Evolutionary conservation across 2,113 vertebrate species (phyloP), one percentile per base, ranked within the genome.

Genomic region (Phaethon lepturus): DNA sequence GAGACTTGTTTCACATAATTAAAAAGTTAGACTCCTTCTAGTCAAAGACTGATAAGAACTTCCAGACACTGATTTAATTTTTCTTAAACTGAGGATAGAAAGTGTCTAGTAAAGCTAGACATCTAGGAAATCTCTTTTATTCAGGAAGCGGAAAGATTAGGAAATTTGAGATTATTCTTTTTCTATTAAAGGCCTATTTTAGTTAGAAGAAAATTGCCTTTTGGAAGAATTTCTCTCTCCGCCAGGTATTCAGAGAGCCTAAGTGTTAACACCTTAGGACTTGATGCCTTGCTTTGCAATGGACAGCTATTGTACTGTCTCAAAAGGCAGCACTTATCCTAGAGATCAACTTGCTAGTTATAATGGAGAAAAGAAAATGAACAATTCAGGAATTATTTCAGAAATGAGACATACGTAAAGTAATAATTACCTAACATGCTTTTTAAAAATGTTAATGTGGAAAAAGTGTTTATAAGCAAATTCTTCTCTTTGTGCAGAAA

Each of bases 361-460:
- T 66, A 96, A 83, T 25, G 81, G 38, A 97, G 35, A 89, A 80
- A 76, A 77, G 19, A 73, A 96, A 96, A 96, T 19, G 0, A 55
- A 42, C 12, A 35, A 68, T 35, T 93, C 45, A 86, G n/a, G 42
- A 95, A 82, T 90, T 97, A 23, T 82, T 77, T 67, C 33, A 44
- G 22, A 91, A 50, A 20, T 19, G 4, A 45, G 53, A 22, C 35
- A 86, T 86, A 88, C 59, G 45, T 49, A 73, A 82, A 95, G 19
- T 28, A 93, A 66, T 55, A 47, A 52, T 56, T 96, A 40, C 67
- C 25, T 90, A 83, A 3, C 6, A 67, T 25, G 25, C 9, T 97
- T 89, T 92, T 67, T 79, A 94, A 96, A 77, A 66, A 50, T 55
- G 20, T 33, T 77, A 80, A 89, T 56, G 33, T 29, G 20, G 56